Percentiles rank a stretch among this genome's conserved stretches.
phyloP scores from a whole-genome alignment of 2,113 vertebrate genomes.

The Hiodon tergisus region DNA sequence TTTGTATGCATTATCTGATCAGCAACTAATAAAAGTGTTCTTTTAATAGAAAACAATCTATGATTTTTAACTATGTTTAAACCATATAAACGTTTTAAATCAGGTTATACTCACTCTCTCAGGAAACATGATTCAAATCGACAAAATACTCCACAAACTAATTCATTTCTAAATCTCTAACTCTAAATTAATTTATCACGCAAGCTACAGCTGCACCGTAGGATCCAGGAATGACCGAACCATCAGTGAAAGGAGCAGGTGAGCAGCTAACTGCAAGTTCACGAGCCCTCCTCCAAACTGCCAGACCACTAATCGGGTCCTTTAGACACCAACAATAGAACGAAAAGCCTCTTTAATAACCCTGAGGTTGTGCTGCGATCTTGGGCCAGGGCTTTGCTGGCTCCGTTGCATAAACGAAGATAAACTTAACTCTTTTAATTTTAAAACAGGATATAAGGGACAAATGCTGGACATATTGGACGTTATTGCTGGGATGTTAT shows the following conservation, averaged over 20 bases:
- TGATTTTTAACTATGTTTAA: background rate
- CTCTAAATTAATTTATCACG: background rate
- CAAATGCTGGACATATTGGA: too few relatives aligned
- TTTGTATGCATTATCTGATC: too few relatives aligned
- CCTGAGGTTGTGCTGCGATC: constrained; percentile 66
- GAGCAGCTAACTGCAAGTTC: constrained; percentile 31
- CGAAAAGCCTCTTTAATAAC: constrained; percentile 78
- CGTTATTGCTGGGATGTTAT: too few relatives aligned
- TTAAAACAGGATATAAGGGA: too few relatives aligned
- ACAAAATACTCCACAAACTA: background rate
- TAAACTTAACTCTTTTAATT: constrained; percentile 33
- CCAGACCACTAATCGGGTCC: constrained; percentile 65
- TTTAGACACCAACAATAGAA: constrained; percentile 76
- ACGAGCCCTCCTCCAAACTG: constrained; percentile 38
- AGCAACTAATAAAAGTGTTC: background rate
- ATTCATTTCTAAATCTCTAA: constrained; percentile 1
- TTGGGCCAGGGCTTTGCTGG: constrained; percentile 56
- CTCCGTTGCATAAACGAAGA: constrained; percentile 45
- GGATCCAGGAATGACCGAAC: constrained; percentile 16
- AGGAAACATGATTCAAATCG: constrained; percentile 11
- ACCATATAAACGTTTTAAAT: too few relatives aligned
- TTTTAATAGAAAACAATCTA: background rate
- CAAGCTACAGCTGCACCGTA: constrained; percentile 8
- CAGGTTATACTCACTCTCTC: constrained; percentile 49
- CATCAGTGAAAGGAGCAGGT: constrained; percentile 15